Base-by-base conservation (phyloP, 1,140 invertebrate species). In the Coenobita brevimanus region DNA sequence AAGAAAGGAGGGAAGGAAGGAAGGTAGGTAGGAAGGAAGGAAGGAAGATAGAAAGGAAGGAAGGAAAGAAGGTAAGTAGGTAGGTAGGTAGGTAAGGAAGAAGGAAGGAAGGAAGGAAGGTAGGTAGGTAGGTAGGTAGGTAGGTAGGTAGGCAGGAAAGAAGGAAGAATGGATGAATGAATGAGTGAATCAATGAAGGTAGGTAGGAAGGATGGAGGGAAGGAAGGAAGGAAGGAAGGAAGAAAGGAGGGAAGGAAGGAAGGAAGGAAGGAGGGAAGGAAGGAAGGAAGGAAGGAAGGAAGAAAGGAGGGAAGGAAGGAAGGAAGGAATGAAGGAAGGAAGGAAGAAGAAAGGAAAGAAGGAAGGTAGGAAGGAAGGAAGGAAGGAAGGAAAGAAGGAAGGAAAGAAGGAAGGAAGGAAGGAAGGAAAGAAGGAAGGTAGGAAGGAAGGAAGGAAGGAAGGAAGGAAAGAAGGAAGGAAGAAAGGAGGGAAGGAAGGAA, bases 381-480 rank as follows among this genome's bases (percentile, higher is more conserved):
- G 13, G n/a, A n/a, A 13, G n/a, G n/a, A n/a, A n/a, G n/a, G n/a
- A 57, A 10, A 57, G 10, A 57, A 57, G 54, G n/a, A n/a, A 57
- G n/a, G n/a, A 57, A 57, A 57, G 13, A 57, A 57, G n/a, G 54
- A n/a, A n/a, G n/a, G 54, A n/a, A 57, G n/a, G n/a, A 57, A 13
- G 13, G 54, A 57, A n/a, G n/a, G 54, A 57, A 57, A 57, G n/a
- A 57, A 13, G 54, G 54, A 57, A n/a, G n/a, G 54, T 10, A 57
- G 54, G n/a, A 57, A n/a, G n/a, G 54, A 57, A n/a, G 54, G n/a
- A n/a, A 57, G 54, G n/a, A 57, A n/a, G n/a, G 54, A n/a, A 57
- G n/a, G n/a, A 57, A 57, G 54, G n/a, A n/a, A n/a, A 57, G 54
- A 57, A n/a, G n/a, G n/a, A n/a, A 57, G n/a, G 54, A 57, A 57